Percentiles rank a stretch among this genome's conserved stretches.
Conservation (phyloP, 2,113 vertebrate genomes). For the Brienomyrus longianalis region DNA sequence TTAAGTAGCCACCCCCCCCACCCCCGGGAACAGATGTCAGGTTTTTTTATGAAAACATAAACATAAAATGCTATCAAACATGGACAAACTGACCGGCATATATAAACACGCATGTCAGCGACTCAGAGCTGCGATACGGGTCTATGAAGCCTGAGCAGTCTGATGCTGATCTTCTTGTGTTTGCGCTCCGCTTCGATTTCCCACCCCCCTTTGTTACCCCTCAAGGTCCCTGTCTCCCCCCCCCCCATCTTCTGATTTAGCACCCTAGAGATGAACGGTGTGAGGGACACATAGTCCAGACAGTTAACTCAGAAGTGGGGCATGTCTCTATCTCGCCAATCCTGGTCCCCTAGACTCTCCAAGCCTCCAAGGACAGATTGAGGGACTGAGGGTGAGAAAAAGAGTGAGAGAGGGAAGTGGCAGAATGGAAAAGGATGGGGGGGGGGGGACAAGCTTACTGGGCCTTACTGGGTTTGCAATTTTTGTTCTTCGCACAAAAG, state of each 20-base stretch:
- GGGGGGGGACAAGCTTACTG: not conserved
- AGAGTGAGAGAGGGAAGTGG: conserved; percentile 18
- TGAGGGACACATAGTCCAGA: conserved; percentile 25
- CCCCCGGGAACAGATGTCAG: not conserved
- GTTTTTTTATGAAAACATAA: not conserved
- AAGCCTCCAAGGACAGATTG: not conserved
- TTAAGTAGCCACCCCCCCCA: not conserved
- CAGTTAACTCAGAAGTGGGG: conserved; percentile 17
- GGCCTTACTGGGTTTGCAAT: not conserved
- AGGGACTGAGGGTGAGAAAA: conserved; percentile 15
- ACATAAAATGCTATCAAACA: not conserved
- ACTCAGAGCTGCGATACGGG: not conserved
- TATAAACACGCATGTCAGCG: not conserved
- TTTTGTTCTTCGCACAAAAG: not conserved
- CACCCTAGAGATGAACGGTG: conserved; percentile 36
- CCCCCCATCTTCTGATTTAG: not conserved
- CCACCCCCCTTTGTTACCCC: not conserved
- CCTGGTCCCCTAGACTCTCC: conserved; percentile 35
- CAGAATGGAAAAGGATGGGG: not conserved
- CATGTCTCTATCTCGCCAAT: conserved; percentile 9
- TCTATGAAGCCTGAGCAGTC: conserved; percentile 9
- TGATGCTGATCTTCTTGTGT: not conserved
- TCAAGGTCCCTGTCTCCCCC: not conserved
- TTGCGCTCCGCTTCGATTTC: not conserved
- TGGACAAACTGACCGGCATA: too few species aligned